Base-by-base conservation (phyloP, 2,888 invertebrate species). In the Epsilonema sp. region DNA sequence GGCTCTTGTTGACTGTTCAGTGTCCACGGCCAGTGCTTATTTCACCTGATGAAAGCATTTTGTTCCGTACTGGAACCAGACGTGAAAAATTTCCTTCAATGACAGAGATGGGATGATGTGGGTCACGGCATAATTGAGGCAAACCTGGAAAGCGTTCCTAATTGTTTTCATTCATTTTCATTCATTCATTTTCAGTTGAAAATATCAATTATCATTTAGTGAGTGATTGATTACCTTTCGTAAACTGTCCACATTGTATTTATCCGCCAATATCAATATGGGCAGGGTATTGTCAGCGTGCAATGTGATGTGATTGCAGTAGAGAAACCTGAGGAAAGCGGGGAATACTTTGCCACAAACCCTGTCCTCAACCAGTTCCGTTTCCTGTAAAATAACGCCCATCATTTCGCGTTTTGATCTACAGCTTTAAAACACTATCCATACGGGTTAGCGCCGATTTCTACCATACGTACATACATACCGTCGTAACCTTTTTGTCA, bases 31-130 rank as follows among this genome's bases (percentile, higher is more conserved):
- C n/a, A n/a, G n/a, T n/a, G n/a, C n/a, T n/a, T n/a, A n/a, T n/a
- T 11, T 26, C 5, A 54, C 55, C 37, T 55, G 53, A 45, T 68
- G 68, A 45, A 56, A 59, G 3, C 58, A 58, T 44, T 59, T 62
- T 13, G 67, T 67, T 22, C 65, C 64, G 52, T 70, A 70, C 52
- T 66, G 66, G 55, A 68, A 70, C 70, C 70, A 70, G 2, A 66
- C 62, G 53, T 67, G 63, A 52, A 68, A 67, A n/a, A 68, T 57
- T 44, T 67, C 67, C 52, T 66, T 67, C 45, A 67, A 57, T 24
- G 63, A 61, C 3, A 67, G 56, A 48, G 60, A 57, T 1, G 68
- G 67, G 4, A 64, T 51, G 23, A 64, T 58, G 53, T 65, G 60
- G n/a, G 58, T 57, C 44, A 65, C 59, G 1, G 68, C 67, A 56